Conservation (phyloP, 1,140 invertebrate species). For the Contarinia nasturtii region DNA sequence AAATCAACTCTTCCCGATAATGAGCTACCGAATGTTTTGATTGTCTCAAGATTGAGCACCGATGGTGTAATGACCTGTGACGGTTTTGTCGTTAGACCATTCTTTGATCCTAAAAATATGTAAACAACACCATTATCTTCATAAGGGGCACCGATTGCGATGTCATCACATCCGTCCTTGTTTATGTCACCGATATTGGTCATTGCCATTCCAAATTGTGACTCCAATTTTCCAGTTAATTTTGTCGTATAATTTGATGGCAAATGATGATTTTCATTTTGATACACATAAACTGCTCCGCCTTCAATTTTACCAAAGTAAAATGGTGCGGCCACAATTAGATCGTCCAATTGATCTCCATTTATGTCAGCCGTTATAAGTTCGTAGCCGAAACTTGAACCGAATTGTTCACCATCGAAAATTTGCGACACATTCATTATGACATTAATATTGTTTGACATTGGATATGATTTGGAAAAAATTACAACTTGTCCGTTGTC, state of each 20-base stretch:
- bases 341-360: conserved; percentile 69
- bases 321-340: conserved; percentile 81
- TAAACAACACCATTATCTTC: conserved; percentile 70
- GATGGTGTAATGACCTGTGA: conserved; percentile 39
- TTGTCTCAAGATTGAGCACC: conserved; percentile 16
- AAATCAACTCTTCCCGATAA: conserved; percentile 76
- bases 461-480: conserved; percentile 30
- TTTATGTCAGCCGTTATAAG: conserved; percentile 55
- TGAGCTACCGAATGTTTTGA: conserved; percentile 74
- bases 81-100: conserved; percentile 50
- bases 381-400: conserved; percentile 78
- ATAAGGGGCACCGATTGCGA: conserved; percentile 84
- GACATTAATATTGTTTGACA: conserved; percentile 22
- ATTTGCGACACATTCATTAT: conserved; percentile 38
- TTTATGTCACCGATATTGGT: conserved; percentile 79
- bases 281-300: conserved; percentile 80
- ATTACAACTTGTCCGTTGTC: conserved; percentile 73
- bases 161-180: conserved; percentile 72
- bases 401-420: conserved; percentile 68
- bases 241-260: conserved; percentile 35
- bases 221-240: conserved; percentile 50
- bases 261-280: conserved; percentile 35
- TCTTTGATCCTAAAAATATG: conserved; percentile 62
- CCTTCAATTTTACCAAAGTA: conserved; percentile 63
- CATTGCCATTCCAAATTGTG: conserved; percentile 71